A percentile compares a stretch with the other conserved stretches of the same genome.
Conservation (phyloP, 2,113 vertebrate species). For the Smithornis capensis region DNA sequence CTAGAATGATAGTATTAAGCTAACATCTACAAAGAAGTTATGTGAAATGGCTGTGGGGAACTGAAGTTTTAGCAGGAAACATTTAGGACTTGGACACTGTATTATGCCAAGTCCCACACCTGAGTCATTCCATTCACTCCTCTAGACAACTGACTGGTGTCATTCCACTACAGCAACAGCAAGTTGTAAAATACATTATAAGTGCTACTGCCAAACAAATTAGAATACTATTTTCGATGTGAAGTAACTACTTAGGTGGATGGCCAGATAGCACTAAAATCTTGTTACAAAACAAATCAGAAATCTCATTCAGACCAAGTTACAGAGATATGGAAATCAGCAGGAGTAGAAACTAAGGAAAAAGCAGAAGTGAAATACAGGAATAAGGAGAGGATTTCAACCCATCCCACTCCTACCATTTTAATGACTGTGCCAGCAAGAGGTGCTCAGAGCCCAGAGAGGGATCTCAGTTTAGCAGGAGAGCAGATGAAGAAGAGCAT, state of each 20-base stretch:
- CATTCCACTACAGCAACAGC: not conserved
- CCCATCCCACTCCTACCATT: not conserved
- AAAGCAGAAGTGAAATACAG: not conserved
- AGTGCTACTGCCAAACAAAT: not conserved
- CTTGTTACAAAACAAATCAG: not conserved
- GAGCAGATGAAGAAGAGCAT: not conserved
- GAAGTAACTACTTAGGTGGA: not conserved
- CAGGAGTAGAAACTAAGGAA: not conserved
- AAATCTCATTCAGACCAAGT: not conserved
- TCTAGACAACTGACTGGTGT: not conserved
- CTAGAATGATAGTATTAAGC: not conserved
- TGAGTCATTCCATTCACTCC: not conserved
- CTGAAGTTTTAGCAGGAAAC: not conserved
- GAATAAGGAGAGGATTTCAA: not conserved
- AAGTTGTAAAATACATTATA: not conserved
- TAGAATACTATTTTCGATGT: not conserved
- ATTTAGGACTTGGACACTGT: not conserved
- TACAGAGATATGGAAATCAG: not conserved
- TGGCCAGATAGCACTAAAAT: not conserved
- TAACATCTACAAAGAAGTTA: not conserved
- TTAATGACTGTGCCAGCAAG: not conserved
- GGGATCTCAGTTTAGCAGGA: not conserved
- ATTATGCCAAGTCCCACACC: not conserved
- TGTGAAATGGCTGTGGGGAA: not conserved
- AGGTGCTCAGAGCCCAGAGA: not conserved